phyloP scores from a whole-genome alignment of 1,140 invertebrate species.

The Neodiprion virginianus region DNA sequence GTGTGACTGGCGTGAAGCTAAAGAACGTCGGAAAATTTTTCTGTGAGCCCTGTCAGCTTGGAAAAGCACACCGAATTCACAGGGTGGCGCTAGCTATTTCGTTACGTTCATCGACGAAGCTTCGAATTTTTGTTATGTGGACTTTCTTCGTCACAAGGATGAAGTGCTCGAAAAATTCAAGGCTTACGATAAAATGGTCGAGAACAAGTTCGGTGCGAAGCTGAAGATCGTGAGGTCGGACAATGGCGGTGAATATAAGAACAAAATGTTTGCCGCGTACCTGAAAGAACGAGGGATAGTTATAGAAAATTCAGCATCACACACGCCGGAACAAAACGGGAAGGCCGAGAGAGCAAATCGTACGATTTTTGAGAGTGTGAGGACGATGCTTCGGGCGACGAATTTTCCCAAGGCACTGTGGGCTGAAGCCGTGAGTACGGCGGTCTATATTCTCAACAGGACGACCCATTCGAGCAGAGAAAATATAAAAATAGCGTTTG shows the following conservation, averaged over 20 bases:
- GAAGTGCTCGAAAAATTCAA: slow-evolving; percentile 50
- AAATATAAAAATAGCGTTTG: slow-evolving; percentile 28
- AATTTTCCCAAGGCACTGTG: slow-evolving; percentile 27
- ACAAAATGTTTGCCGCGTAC: no score
- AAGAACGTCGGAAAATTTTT: slow-evolving; percentile 35
- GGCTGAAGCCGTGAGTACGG: slow-evolving; percentile 46
- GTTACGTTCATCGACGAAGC: slow-evolving; percentile 59
- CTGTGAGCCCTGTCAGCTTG: slow-evolving; percentile 39
- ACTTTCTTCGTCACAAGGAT: slow-evolving; percentile 53
- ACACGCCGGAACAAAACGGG: background rate
- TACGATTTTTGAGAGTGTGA: background rate
- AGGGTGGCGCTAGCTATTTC: slow-evolving; percentile 50
- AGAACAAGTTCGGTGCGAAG: slow-evolving; percentile 45
- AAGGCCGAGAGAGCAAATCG: background rate
- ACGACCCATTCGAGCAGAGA: slow-evolving; percentile 19
- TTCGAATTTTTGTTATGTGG: slow-evolving; percentile 49
- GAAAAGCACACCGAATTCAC: slow-evolving; percentile 41
- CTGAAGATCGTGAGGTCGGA: slow-evolving; percentile 23
- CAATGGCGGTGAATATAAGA: no score
- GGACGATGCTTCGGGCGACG: background rate
- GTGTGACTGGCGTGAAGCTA: slow-evolving; percentile 33
- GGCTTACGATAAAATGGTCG: slow-evolving; percentile 41
- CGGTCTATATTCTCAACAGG: slow-evolving; percentile 44
- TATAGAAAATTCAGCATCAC: background rate
- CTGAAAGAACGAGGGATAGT: background rate